Base-by-base conservation (phyloP, 2,888 invertebrate species). In the Cremastinae sp. region DNA sequence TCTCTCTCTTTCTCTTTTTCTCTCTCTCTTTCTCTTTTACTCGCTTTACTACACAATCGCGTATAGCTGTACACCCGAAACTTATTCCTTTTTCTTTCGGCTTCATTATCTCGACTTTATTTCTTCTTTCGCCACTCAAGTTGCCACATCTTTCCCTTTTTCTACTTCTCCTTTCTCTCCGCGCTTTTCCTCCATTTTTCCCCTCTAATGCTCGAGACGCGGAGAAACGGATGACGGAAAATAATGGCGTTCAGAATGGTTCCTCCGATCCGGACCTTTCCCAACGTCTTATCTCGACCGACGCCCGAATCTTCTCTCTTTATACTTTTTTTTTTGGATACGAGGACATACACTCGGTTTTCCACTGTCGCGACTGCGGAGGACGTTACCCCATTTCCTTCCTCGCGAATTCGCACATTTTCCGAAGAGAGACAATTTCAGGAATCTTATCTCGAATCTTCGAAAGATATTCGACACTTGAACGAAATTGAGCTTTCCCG, bases 241-340 rank as follows among this genome's bases (percentile, higher is more conserved):
- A 45, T 65, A 70, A 41, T 65, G 39, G 28, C 22, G 51, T 39
- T 45, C 59, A 14, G 37, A 55, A 55, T 51, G 47, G 22, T 70
- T 77, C 74, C 72, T 56, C 73, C 79, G 72, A 79, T 79, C 72
- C 84, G 85, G 85, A 85, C 85, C 85, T 83, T 78, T 66, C 83
- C 66, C 85, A 85, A 85, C 82, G 83, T 81, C 80, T 83, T 82
- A 82, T 81, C 83, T 78, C 45, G 41, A 65, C 45, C 59, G 45
- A 69, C 55, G 28, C 41, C 28, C 51, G 59, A 62, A 69, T 55
- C 53, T 58, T 35, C 37, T 14, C 53, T 10, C 61, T 37, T 28
- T 37, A 28, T 14, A 12, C 5, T 47, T 35, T 10, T 7, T 0
- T 14, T 55, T 16, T 22, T 16, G n/a, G n/a, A n/a, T n/a, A n/a